Conservation (phyloP, 2,888 invertebrate species). For the Aproaerema taeniolella region DNA sequence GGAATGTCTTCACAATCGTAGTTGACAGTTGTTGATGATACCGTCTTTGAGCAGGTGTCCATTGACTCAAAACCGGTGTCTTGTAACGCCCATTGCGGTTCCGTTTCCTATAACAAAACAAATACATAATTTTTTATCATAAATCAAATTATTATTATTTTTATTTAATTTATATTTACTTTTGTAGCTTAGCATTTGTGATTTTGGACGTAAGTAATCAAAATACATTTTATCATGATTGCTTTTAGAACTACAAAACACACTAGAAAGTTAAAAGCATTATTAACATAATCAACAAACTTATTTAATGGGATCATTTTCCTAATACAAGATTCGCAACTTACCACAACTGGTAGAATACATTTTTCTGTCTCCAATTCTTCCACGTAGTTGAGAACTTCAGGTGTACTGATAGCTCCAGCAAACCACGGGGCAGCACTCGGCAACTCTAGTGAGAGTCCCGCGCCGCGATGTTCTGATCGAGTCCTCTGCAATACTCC, state of each 20-base stretch:
- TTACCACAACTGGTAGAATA: slow-evolving; percentile 40
- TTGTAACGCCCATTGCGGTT: slow-evolving; percentile 32
- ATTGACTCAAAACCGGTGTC: slow-evolving; percentile 19
- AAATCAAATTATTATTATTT: not conserved
- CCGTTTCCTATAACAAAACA: slow-evolving; percentile 33
- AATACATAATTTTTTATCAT: not conserved
- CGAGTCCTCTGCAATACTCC: slow-evolving; percentile 24
- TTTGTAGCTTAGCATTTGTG: too few relatives aligned
- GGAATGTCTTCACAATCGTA: too few relatives aligned
- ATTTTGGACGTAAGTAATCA: too few relatives aligned
- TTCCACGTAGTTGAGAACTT: slow-evolving; percentile 62
- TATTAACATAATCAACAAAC: too few relatives aligned
- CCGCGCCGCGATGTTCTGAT: slow-evolving; percentile 27
- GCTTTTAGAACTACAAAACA: too few relatives aligned
- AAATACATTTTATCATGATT: too few relatives aligned
- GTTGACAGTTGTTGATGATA: too few relatives aligned
- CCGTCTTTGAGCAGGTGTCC: slow-evolving; percentile 31
- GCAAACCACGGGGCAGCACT: slow-evolving; percentile 38
- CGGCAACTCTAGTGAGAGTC: slow-evolving; percentile 49
- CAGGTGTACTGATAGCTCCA: slow-evolving; percentile 63
- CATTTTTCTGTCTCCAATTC: slow-evolving; percentile 62
- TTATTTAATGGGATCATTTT: too few relatives aligned
- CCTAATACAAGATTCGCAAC: too few relatives aligned
- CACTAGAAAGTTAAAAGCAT: too few relatives aligned
- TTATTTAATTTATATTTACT: too few relatives aligned